Conservation (phyloP, 1,140 invertebrate species). For the Coptotermes formosanus region DNA sequence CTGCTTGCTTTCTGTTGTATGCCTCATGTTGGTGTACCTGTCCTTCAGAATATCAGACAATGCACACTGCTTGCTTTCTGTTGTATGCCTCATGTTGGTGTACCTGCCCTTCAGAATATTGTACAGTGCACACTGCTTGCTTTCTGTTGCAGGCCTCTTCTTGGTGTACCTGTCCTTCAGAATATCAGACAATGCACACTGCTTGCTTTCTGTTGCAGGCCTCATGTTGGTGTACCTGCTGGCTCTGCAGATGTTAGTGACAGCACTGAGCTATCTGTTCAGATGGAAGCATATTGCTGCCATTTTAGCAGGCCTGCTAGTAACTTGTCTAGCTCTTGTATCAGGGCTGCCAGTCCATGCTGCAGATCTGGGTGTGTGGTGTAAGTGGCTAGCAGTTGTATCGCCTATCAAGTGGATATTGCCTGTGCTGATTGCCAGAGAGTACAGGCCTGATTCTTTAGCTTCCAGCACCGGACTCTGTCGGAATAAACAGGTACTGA, state of each 20-base stretch:
- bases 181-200: too few species aligned
- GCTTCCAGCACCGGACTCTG: slow-evolving; percentile 58
- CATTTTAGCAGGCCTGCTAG: slow-evolving; percentile 59
- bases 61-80: not conserved
- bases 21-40: slow-evolving; percentile 76
- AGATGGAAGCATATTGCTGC: slow-evolving; percentile 54
- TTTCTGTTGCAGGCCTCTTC: slow-evolving; percentile 62
- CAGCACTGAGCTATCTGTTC: slow-evolving; percentile 65
- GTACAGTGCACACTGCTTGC: too few species aligned
- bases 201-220: slow-evolving; percentile 47
- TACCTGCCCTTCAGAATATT: slow-evolving; percentile 54
- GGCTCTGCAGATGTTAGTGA: slow-evolving; percentile 66
- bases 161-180: slow-evolving; percentile 62
- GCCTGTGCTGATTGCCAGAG: slow-evolving; percentile 62
- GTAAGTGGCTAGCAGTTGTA: slow-evolving; percentile 63
- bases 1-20: slow-evolving; percentile 44
- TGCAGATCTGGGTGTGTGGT: slow-evolving; percentile 65
- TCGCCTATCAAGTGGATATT: slow-evolving; percentile 76
- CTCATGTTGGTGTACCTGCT: slow-evolving; percentile 77
- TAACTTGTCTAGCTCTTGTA: slow-evolving; percentile 62
- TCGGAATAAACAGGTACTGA: slow-evolving; percentile 63
- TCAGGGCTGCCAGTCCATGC: slow-evolving; percentile 72
- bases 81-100: slow-evolving; percentile 70
- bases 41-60: too few species aligned
- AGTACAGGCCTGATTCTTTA: slow-evolving; percentile 63